Evolutionary conservation across 2,888 invertebrate species (phyloP).

Genomic region (Cremastobaeus sp.): DNA sequence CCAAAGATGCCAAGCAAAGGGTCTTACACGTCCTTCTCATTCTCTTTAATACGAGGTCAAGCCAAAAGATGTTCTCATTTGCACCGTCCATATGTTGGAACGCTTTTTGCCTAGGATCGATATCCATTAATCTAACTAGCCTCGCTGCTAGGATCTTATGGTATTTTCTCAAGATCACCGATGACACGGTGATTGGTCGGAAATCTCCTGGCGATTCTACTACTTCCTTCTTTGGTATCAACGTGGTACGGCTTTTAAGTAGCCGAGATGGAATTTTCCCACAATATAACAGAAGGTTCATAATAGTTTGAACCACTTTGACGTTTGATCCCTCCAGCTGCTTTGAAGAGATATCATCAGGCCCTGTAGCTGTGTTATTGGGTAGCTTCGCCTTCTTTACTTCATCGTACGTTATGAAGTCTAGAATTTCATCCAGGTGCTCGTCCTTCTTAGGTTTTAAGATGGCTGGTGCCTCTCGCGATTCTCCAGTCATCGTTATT

Average conservation of each 20-base stretch:
- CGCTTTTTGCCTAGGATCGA: constrained; percentile 58
- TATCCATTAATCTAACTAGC: not conserved
- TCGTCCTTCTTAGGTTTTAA: no score
- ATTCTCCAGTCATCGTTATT: no score
- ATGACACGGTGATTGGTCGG: constrained; percentile 27
- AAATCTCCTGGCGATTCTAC: constrained; percentile 4
- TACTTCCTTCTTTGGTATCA: constrained; percentile 33
- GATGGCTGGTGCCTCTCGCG: no score
- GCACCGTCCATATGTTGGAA: constrained; percentile 58
- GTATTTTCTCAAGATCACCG: not conserved
- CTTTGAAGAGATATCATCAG: constrained; percentile 43
- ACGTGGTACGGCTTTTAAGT: constrained; percentile 24
- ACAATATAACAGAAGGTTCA: constrained; percentile 52
- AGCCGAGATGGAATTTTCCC: constrained; percentile 53
- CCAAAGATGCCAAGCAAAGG: constrained; percentile 53
- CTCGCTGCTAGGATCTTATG: constrained; percentile 18
- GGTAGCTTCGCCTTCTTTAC: not conserved
- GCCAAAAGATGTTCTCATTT: constrained; percentile 51
- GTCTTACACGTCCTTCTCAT: not conserved
- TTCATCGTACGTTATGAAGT: not conserved
- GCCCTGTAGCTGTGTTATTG: constrained; percentile 18
- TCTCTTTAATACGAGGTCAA: constrained; percentile 15
- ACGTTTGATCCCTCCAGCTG: no score
- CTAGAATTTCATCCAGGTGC: no score
- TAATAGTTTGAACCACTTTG: no score